These are phyloP conservation scores for Micronycteris hirsuta DNA, from an alignment of 2,113 vertebrate species.

Conservation along the genomic window DNA sequence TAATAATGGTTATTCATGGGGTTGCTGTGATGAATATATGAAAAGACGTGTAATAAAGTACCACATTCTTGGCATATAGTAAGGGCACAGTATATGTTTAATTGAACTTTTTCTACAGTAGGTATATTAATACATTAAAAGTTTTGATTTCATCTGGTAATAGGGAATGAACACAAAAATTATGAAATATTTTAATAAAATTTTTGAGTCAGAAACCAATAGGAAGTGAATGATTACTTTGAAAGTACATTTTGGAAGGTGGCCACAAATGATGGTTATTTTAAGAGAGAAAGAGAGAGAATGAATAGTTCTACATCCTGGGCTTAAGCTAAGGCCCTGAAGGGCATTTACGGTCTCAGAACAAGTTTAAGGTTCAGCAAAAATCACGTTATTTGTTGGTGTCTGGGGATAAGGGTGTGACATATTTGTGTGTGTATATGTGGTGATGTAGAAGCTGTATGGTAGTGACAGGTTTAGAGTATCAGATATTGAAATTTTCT, in stretches of 20 bases:
- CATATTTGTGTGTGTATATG: neutral
- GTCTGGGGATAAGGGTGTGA: neutral
- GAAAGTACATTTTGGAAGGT: neutral
- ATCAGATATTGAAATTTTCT: neutral
- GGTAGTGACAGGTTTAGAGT: neutral
- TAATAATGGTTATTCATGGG: neutral
- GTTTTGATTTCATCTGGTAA: neutral
- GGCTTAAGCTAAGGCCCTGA: neutral
- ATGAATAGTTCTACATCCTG: neutral
- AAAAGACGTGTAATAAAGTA: neutral
- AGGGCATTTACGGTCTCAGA: neutral
- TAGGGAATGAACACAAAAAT: neutral
- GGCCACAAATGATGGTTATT: neutral
- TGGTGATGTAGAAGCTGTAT: neutral
- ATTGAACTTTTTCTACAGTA: slow-evolving; percentile 2
- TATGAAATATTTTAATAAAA: neutral
- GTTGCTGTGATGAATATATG: neutral
- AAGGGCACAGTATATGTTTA: neutral
- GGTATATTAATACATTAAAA: neutral
- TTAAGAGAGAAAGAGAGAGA: neutral
- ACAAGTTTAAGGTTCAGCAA: slow-evolving; percentile 4
- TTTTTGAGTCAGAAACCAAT: neutral
- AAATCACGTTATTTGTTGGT: neutral
- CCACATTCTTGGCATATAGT: neutral
- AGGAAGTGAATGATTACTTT: neutral